Percentiles rank a stretch among this genome's conserved stretches.
These are phyloP conservation scores for Metallyticus violacea DNA, from an alignment of 2,888 invertebrate species.

Conservation along the genomic window DNA sequence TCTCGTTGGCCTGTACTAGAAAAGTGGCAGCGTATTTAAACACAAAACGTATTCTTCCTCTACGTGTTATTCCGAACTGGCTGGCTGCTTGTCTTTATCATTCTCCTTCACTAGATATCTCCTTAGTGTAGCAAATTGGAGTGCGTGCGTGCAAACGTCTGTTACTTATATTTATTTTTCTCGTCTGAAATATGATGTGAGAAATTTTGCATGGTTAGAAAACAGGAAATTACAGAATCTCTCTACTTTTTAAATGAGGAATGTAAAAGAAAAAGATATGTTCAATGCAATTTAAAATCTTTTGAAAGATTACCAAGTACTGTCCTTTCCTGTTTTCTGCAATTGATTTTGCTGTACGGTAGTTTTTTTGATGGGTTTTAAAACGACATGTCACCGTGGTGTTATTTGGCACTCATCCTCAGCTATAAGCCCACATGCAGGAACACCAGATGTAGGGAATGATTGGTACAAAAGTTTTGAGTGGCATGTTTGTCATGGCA, in stretches of 20 bases:
- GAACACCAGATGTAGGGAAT: conserved; percentile 13
- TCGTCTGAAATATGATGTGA: conserved; percentile 31
- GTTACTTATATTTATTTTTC: conserved; percentile 31
- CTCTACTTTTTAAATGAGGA: not conserved
- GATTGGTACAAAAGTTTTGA: not conserved
- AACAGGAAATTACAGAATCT: conserved; percentile 19
- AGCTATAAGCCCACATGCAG: conserved; percentile 23
- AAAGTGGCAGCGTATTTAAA: conserved; percentile 33
- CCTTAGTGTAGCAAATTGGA: conserved; percentile 36
- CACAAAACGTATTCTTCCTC: conserved; percentile 36
- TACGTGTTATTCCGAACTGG: conserved; percentile 35
- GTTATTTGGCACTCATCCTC: conserved; percentile 31
- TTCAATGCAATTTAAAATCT: not conserved
- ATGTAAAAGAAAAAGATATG: not conserved
- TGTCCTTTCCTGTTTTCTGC: conserved; percentile 28
- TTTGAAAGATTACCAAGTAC: not conserved
- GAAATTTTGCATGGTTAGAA: conserved; percentile 29
- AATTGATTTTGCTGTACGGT: conserved; percentile 32
- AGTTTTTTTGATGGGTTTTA: conserved; percentile 31
- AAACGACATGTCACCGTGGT: conserved; percentile 31
- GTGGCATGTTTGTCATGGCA: not conserved
- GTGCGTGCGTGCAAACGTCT: conserved; percentile 34
- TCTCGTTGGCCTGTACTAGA: conserved; percentile 35
- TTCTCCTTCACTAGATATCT: conserved; percentile 34
- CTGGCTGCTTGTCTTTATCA: conserved; percentile 36